These are phyloP conservation scores for Callosobruchus maculatus DNA, from an alignment of 2,888 invertebrate species.

Conservation along the genomic window DNA sequence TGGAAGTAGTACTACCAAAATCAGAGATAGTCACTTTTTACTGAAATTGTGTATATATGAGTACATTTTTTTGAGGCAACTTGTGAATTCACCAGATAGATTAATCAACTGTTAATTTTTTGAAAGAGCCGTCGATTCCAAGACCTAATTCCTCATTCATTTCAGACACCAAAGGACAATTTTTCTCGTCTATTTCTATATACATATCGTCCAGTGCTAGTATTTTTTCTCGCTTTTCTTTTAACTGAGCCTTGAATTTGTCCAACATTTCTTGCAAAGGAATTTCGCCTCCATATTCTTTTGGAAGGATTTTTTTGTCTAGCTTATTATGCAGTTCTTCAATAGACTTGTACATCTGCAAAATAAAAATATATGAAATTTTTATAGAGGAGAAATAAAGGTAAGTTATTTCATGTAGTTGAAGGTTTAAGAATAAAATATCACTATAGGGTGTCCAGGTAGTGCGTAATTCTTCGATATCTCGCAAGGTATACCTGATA, in stretches of 20 bases:
- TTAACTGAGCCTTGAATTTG: slow-evolving; percentile 63
- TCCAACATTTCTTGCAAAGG: slow-evolving; percentile 79
- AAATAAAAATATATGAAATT: slow-evolving; percentile 5
- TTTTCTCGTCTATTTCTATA: slow-evolving; percentile 62
- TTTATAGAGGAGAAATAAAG: not conserved
- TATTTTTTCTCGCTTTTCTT: slow-evolving; percentile 62
- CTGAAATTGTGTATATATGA: too few relatives aligned
- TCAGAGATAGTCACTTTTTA: not conserved
- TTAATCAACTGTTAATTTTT: slow-evolving; percentile 79
- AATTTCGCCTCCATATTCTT: slow-evolving; percentile 84
- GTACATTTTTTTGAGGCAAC: not conserved
- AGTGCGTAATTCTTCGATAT: too few relatives aligned
- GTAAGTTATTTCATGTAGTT: not conserved
- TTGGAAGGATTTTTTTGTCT: slow-evolving; percentile 73
- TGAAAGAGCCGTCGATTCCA: slow-evolving; percentile 78
- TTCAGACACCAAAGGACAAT: slow-evolving; percentile 45
- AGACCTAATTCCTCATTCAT: slow-evolving; percentile 65
- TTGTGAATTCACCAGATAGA: not conserved
- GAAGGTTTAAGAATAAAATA: not conserved
- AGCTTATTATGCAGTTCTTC: slow-evolving; percentile 70
- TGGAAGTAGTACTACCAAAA: too few relatives aligned
- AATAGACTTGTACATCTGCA: slow-evolving; percentile 69
- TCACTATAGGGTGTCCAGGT: too few relatives aligned
- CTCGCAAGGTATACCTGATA: too few relatives aligned
- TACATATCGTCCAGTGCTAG: slow-evolving; percentile 73